phyloP scores from a whole-genome alignment of 2,113 vertebrate genomes.

The Rhizomys pruinosus region DNA sequence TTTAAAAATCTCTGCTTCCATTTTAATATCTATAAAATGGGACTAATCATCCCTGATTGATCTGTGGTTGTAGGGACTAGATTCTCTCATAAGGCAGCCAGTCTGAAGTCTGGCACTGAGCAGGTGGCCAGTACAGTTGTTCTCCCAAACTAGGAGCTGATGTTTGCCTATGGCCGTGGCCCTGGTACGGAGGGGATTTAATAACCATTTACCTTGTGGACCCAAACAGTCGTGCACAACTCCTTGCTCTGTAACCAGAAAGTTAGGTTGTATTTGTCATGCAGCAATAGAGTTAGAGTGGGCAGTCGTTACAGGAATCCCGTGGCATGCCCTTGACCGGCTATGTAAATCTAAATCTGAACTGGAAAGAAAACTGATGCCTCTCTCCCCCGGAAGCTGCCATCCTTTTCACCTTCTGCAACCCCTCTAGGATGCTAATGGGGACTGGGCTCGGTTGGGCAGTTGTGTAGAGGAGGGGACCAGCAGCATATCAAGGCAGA shows the following conservation, averaged over 20 bases:
- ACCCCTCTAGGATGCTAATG: not conserved
- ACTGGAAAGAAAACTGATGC: not conserved
- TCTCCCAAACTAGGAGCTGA: not conserved
- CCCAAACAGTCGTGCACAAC: not conserved
- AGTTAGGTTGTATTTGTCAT: not conserved
- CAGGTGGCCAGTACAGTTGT: not conserved
- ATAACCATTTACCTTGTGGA: slow-evolving; percentile 50
- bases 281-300: not conserved
- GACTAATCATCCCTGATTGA: not conserved
- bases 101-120: not conserved
- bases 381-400: not conserved
- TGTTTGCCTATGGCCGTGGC: not conserved
- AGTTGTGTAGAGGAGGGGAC: not conserved
- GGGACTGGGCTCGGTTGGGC: not conserved
- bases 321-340: not conserved
- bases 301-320: not conserved
- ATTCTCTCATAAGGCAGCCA: not conserved
- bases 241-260: slow-evolving; percentile 1
- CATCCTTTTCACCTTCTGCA: not conserved
- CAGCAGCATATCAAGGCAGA: not conserved
- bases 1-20: slow-evolving; percentile 13
- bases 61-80: not conserved
- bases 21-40: slow-evolving; percentile 38
- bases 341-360: not conserved
- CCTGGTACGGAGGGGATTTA: not conserved